These are phyloP conservation scores for Morpho deidamia DNA, from an alignment of 2,888 invertebrate species.

Conservation along the genomic window DNA sequence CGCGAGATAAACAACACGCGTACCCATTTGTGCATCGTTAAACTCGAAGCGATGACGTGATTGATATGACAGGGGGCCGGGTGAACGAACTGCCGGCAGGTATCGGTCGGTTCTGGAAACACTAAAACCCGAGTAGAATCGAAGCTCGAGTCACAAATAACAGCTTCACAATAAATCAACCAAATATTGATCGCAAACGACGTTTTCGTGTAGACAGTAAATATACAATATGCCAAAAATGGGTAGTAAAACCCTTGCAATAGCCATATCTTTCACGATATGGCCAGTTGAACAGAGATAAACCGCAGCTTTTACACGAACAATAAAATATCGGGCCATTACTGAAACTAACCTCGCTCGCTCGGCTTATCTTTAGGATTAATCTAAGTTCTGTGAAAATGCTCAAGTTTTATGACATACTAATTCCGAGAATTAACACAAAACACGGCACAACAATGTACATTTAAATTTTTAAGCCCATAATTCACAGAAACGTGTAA, in stretches of 20 bases:
- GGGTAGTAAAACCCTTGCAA: slow-evolving; percentile 33
- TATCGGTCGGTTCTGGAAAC: slow-evolving; percentile 46
- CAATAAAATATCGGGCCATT: background rate
- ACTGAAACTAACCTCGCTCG: slow-evolving; percentile 18
- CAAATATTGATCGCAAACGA: background rate
- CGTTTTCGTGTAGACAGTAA: slow-evolving; percentile 25
- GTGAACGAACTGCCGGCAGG: slow-evolving; percentile 50
- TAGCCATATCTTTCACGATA: background rate
- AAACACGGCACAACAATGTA: slow-evolving; percentile 25
- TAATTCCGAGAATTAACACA: slow-evolving; percentile 48
- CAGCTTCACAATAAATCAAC: slow-evolving; percentile 51
- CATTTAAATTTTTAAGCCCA: slow-evolving; percentile 21
- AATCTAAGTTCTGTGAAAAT: slow-evolving; percentile 68
- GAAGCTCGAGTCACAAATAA: slow-evolving; percentile 42
- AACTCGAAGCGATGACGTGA: slow-evolving; percentile 34
- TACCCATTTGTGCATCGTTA: slow-evolving; percentile 29
- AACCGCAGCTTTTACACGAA: background rate
- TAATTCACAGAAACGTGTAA: slow-evolving; percentile 11
- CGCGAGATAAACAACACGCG: background rate
- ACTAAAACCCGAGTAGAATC: slow-evolving; percentile 49
- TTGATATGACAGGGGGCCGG: slow-evolving; percentile 41
- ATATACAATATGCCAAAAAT: slow-evolving; percentile 48
- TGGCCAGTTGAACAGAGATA: background rate
- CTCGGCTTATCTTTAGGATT: slow-evolving; percentile 53
- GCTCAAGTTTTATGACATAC: slow-evolving; percentile 52